phyloP scores from a whole-genome alignment of 1,140 invertebrate genomes.

The Berghia stephanieae region DNA sequence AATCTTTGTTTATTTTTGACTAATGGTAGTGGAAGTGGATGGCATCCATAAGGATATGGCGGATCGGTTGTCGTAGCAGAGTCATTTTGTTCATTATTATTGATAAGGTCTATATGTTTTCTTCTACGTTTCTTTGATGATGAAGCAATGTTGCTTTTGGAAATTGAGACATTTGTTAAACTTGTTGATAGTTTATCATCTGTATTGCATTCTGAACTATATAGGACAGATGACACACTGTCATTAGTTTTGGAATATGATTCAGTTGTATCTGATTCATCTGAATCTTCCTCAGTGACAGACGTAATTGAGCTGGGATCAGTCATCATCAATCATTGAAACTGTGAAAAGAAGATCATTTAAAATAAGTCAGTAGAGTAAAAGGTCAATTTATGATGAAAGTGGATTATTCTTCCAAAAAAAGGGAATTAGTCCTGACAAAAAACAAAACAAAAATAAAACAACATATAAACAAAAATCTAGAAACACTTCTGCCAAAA shows the following conservation, averaged over 20 bases:
- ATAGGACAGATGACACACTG: constrained; percentile 24
- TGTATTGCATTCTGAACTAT: constrained; percentile 26
- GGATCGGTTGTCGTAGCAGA: not conserved
- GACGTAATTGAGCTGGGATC: constrained; percentile 31
- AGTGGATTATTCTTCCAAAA: too few relatives aligned
- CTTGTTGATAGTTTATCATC: constrained; percentile 29
- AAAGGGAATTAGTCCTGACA: too few relatives aligned
- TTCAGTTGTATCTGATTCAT: constrained; percentile 29
- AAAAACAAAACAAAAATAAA: too few relatives aligned
- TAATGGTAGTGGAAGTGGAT: not conserved
- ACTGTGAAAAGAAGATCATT: too few relatives aligned
- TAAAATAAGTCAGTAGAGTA: too few relatives aligned
- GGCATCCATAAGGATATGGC: not conserved
- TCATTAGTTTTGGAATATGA: constrained; percentile 14
- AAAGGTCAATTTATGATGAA: too few relatives aligned
- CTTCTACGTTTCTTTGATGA: not conserved
- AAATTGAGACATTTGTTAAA: constrained; percentile 26
- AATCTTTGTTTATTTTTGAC: not conserved
- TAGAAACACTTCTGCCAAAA: too few relatives aligned
- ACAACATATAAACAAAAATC: too few relatives aligned
- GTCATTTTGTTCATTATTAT: not conserved
- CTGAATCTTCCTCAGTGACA: constrained; percentile 28
- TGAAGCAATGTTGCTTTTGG: not conserved
- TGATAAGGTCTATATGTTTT: not conserved
- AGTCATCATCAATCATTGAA: too few relatives aligned